Conservation (phyloP, 2,888 invertebrate genomes). For the Minunthozetes semirufus region DNA sequence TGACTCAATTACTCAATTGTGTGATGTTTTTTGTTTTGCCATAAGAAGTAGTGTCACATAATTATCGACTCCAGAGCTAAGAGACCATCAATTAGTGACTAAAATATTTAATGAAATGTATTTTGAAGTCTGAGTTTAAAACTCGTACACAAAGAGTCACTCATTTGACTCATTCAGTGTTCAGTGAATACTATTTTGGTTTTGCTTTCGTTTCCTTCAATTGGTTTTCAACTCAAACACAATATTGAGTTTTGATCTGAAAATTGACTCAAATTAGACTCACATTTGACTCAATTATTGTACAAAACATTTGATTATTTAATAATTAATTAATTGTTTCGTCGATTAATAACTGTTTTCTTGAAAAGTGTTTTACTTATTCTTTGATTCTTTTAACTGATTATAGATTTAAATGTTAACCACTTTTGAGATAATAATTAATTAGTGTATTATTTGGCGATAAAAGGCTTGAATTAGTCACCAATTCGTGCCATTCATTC, state of each 20-base stretch:
- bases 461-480: background rate
- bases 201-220: background rate
- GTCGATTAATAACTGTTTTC: background rate
- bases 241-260: too few relatives aligned
- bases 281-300: too few relatives aligned
- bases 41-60: too few relatives aligned
- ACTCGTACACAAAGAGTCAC: background rate
- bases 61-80: too few relatives aligned
- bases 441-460: background rate
- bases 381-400: background rate
- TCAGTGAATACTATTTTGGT: background rate
- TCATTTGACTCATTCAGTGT: background rate
- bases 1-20: too few relatives aligned
- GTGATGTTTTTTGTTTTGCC: too few relatives aligned
- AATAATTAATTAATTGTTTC: background rate
- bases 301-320: background rate
- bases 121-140: background rate
- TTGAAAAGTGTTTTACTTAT: background rate
- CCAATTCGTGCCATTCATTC: background rate
- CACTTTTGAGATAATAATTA: constrained; percentile 5
- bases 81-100: too few relatives aligned
- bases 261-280: too few relatives aligned
- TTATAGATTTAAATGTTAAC: background rate
- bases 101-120: background rate
- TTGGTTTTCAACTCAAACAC: background rate